Evolutionary conservation across 1,140 invertebrate species (phyloP).

Genomic region (Kradibia gibbosae): DNA sequence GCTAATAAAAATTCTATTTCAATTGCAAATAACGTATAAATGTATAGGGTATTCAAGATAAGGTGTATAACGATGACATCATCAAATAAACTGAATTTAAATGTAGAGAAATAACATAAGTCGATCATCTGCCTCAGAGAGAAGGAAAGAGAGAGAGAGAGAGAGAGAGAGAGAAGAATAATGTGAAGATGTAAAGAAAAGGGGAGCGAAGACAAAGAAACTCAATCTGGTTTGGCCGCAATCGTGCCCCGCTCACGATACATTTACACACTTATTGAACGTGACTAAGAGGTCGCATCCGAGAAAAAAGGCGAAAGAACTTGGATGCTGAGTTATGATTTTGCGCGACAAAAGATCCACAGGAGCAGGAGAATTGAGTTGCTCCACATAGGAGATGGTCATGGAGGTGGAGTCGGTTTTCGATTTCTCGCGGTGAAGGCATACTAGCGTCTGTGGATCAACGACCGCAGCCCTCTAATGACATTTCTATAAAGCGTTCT

Average conservation of each 20-base stretch:
- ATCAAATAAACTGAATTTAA: too few species aligned
- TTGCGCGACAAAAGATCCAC: slow-evolving; percentile 16
- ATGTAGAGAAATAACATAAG: too few species aligned
- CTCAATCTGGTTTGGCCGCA: not conserved
- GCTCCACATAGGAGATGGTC: not conserved
- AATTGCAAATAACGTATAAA: too few species aligned
- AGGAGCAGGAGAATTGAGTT: not conserved
- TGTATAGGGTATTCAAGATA: too few species aligned
- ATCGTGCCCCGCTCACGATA: not conserved
- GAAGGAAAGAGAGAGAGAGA: not conserved
- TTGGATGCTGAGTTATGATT: slow-evolving; percentile 5
- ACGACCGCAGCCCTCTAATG: slow-evolving; percentile 43
- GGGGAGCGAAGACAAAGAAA: not conserved
- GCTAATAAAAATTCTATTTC: too few species aligned
- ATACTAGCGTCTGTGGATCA: slow-evolving; percentile 12
- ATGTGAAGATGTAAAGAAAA: not conserved
- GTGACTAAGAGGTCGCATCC: not conserved
- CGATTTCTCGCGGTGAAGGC: slow-evolving; percentile 32
- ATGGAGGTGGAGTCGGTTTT: not conserved
- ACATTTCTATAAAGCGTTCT: slow-evolving; percentile 45
- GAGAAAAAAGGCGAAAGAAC: slow-evolving; percentile 1
- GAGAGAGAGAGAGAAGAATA: not conserved
- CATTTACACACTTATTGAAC: not conserved
- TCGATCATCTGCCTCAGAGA: too few species aligned
- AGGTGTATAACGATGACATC: too few species aligned